Evolutionary conservation across 2,113 vertebrate species (phyloP).

Genomic region (Eublepharis macularius): DNA sequence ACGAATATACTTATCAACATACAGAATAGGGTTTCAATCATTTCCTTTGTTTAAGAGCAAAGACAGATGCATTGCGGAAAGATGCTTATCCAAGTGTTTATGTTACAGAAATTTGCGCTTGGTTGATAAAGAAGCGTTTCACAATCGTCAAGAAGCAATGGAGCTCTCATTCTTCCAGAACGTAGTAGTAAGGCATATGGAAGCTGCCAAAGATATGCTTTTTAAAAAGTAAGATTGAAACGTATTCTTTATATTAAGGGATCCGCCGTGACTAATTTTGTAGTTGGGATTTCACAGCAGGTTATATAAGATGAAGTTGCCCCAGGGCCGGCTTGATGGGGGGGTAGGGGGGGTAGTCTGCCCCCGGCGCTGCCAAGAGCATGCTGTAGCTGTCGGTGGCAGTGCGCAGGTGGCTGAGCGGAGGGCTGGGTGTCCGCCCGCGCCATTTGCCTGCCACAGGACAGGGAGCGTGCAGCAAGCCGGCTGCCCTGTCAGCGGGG

Average conservation of each 20-base stretch:
- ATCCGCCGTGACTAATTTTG: neutral
- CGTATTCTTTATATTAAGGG: neutral
- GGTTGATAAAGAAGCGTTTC: conserved; percentile 81
- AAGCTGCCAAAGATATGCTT: conserved; percentile 75
- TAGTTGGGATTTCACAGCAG: neutral
- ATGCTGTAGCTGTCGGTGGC: no score
- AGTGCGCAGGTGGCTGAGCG: no score
- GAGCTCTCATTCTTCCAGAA: conserved; percentile 82
- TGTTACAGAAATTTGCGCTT: conserved; percentile 83
- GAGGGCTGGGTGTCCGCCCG: no score
- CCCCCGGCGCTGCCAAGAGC: no score
- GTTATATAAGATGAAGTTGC: neutral
- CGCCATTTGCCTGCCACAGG: no score
- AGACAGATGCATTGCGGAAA: neutral
- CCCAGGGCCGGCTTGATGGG: no score
- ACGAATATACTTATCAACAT: neutral
- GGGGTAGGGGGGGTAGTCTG: no score
- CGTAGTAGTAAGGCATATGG: conserved; percentile 77
- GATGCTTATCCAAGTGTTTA: conserved; percentile 16
- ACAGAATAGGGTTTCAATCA: neutral
- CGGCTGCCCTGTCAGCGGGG: no score
- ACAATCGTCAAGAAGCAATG: conserved; percentile 76
- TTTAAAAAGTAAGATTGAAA: conserved; percentile 77
- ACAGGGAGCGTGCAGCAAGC: no score
- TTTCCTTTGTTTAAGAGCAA: neutral